These are phyloP conservation scores for Mimas tiliae DNA, from an alignment of 2,888 invertebrate species.

Conservation along the genomic window DNA sequence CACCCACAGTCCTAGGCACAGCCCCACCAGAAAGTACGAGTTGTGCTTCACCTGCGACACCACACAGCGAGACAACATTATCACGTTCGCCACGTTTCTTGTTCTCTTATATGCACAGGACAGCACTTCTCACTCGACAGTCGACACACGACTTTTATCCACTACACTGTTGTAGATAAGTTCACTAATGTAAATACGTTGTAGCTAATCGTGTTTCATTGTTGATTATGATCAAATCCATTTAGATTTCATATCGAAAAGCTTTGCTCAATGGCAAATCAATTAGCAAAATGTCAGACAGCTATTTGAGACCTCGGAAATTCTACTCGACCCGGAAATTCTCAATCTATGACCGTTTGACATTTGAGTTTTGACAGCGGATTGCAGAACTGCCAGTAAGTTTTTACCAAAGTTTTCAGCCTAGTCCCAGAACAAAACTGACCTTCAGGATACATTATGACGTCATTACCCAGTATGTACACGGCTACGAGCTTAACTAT, in stretches of 20 bases:
- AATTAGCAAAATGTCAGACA: not conserved
- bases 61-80: slow-evolving; percentile 74
- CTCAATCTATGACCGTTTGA: too few relatives aligned
- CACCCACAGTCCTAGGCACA: slow-evolving; percentile 83
- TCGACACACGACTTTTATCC: not conserved
- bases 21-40: slow-evolving; percentile 83
- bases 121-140: not conserved
- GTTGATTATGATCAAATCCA: slow-evolving; percentile 14
- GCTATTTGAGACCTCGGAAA: too few relatives aligned
- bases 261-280: not conserved
- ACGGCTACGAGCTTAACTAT: too few relatives aligned
- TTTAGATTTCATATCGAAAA: slow-evolving; percentile 20
- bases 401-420: too few relatives aligned
- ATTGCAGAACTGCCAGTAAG: too few relatives aligned
- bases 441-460: too few relatives aligned
- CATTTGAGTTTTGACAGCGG: too few relatives aligned
- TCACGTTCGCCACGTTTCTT: slow-evolving; percentile 27
- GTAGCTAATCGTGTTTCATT: slow-evolving; percentile 10
- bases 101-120: not conserved
- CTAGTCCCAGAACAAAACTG: too few relatives aligned
- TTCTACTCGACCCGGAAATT: too few relatives aligned
- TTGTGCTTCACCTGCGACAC: slow-evolving; percentile 82
- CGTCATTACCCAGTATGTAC: too few relatives aligned
- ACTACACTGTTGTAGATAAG: not conserved
- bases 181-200: slow-evolving; percentile 16